phyloP scores from a whole-genome alignment of 2,888 invertebrate species.

The Drosophila infuscata region DNA sequence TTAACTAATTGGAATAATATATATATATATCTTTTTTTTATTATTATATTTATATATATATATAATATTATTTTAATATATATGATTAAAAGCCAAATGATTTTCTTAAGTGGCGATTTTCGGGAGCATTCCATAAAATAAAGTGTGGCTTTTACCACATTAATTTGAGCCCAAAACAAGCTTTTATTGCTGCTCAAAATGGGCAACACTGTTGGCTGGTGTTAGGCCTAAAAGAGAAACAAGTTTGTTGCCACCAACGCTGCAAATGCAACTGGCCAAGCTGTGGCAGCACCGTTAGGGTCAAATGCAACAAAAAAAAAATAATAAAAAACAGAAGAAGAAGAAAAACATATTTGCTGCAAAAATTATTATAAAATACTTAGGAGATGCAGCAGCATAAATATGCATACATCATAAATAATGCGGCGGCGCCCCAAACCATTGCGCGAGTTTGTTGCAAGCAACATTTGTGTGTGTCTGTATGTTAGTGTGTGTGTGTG shows the following conservation, averaged over 20 bases:
- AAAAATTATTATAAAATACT: constrained; percentile 73
- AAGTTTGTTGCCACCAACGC: constrained; percentile 55
- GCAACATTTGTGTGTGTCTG: neutral
- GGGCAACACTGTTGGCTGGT: constrained; percentile 10
- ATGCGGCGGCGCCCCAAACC: constrained; percentile 73
- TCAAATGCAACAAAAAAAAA: constrained; percentile 26
- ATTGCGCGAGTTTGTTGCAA: constrained; percentile 48
- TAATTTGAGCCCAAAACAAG: constrained; percentile 1
- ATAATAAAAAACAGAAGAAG: constrained; percentile 6
- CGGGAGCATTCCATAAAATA: neutral
- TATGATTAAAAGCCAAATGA: neutral
- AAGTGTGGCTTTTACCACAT: constrained; percentile 2
- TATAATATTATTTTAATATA: neutral
- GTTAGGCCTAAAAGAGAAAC: constrained; percentile 10
- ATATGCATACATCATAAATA: constrained; percentile 79
- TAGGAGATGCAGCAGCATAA: constrained; percentile 77
- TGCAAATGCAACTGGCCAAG: constrained; percentile 47
- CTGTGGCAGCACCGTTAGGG: constrained; percentile 70
- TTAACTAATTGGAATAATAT: neutral
- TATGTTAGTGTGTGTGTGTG: too few relatives aligned
- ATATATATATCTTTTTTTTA: neutral
- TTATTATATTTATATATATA: neutral
- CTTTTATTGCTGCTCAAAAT: constrained; percentile 7
- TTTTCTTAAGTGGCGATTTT: neutral
- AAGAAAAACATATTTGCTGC: constrained; percentile 14